These are phyloP conservation scores for Agrilus biguttatus DNA, from an alignment of 2,888 invertebrate species.

Conservation along the genomic window DNA sequence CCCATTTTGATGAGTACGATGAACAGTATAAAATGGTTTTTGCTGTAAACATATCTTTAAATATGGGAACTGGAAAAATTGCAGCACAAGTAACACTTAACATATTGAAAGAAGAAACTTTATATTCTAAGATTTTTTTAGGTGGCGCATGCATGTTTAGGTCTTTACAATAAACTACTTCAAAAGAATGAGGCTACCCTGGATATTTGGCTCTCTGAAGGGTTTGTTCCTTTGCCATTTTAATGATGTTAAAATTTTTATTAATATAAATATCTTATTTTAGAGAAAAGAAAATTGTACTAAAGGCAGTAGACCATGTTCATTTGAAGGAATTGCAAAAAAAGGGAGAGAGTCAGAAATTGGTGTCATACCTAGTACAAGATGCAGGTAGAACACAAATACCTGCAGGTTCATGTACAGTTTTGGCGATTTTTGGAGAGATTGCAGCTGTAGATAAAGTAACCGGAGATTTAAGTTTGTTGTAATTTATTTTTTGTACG, in stretches of 20 bases:
- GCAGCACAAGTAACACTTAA: constrained; percentile 35
- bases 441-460: constrained; percentile 30
- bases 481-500: constrained; percentile 8
- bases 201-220: constrained; percentile 37
- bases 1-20: constrained; percentile 16
- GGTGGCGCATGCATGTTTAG: constrained; percentile 44
- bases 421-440: constrained; percentile 34
- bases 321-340: constrained; percentile 28
- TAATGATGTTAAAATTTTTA: constrained; percentile 1
- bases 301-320: constrained; percentile 26
- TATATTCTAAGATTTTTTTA: constrained; percentile 10
- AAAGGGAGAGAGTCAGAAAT: constrained; percentile 20
- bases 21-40: constrained; percentile 47
- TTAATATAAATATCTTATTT: constrained; percentile 1
- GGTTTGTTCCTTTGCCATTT: constrained; percentile 16
- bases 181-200: constrained; percentile 27
- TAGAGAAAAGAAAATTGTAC: constrained; percentile 33
- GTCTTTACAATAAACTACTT: constrained; percentile 35
- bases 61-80: constrained; percentile 48
- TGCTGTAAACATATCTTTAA: constrained; percentile 42
- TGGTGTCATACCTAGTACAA: constrained; percentile 22
- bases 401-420: constrained; percentile 31
- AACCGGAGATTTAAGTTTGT: constrained; percentile 22
- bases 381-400: constrained; percentile 33
- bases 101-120: constrained; percentile 4